Evolutionary conservation across 1,140 invertebrate species (phyloP).

Genomic region (Atta colombica): DNA sequence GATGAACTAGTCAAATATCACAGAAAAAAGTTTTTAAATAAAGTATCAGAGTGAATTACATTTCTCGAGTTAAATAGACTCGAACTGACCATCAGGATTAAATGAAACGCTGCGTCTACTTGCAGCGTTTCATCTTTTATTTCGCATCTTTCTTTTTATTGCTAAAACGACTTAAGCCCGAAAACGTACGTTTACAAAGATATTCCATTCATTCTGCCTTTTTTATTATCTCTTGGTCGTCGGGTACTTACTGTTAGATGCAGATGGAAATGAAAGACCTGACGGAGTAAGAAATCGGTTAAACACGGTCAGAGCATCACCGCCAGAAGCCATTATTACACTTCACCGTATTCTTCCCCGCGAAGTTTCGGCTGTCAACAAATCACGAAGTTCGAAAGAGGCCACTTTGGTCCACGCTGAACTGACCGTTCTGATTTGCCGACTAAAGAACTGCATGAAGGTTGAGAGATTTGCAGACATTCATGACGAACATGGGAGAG

Average conservation of each 20-base stretch:
- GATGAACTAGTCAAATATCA: too few relatives aligned
- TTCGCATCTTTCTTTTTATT: neutral
- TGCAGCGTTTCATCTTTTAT: neutral
- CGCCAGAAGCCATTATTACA: neutral
- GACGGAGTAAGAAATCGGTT: slow-evolving; percentile 8
- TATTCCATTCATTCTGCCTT: neutral
- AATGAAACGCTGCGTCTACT: neutral
- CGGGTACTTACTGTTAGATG: neutral
- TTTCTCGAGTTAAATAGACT: too few relatives aligned
- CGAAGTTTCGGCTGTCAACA: slow-evolving; percentile 45
- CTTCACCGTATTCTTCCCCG: neutral
- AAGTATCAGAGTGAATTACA: too few relatives aligned
- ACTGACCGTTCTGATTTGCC: slow-evolving; percentile 31
- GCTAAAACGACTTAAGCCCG: neutral
- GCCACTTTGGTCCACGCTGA: slow-evolving; percentile 7
- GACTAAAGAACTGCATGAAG: slow-evolving; percentile 13
- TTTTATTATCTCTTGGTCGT: neutral
- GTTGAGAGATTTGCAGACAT: slow-evolving; percentile 53
- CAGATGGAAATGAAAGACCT: neutral
- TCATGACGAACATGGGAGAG: slow-evolving; percentile 23
- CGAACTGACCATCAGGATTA: too few relatives aligned
- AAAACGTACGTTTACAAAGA: neutral
- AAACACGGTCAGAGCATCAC: slow-evolving; percentile 19
- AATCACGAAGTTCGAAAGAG: slow-evolving; percentile 48
- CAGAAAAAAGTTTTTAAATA: too few relatives aligned